These are phyloP conservation scores for Nomada lathburiana DNA, from an alignment of 2,888 invertebrate species.

Conservation along the genomic window DNA sequence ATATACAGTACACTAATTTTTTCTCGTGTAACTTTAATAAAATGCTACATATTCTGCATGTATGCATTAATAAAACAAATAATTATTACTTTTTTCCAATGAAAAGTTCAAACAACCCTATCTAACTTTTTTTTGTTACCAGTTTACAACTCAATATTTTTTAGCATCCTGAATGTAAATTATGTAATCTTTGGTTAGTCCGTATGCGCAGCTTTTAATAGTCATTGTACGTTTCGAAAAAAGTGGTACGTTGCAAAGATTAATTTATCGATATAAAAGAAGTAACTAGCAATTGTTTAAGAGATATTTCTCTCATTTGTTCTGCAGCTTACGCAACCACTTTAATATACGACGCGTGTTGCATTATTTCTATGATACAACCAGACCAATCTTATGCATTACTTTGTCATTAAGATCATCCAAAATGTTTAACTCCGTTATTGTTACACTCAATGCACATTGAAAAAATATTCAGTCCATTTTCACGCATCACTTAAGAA, in stretches of 20 bases:
- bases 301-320: conserved; percentile 13
- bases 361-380: neutral
- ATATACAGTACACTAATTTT: conserved; percentile 13
- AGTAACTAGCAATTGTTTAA: conserved; percentile 5
- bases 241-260: conserved; percentile 30
- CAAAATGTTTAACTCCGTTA: conserved; percentile 42
- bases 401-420: conserved; percentile 24
- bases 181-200: conserved; percentile 49
- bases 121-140: neutral
- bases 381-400: conserved; percentile 8
- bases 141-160: conserved; percentile 42
- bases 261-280: conserved; percentile 21
- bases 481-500: conserved; percentile 70
- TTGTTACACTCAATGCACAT: conserved; percentile 43
- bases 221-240: conserved; percentile 2
- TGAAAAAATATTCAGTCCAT: conserved; percentile 39
- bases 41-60: too few relatives aligned
- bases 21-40: neutral
- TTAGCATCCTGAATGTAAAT: conserved; percentile 15
- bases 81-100: too few relatives aligned
- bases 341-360: conserved; percentile 10
- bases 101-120: neutral
- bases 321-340: conserved; percentile 3
- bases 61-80: too few relatives aligned
- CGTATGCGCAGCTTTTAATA: conserved; percentile 11